Base-by-base conservation (phyloP, 2,113 vertebrate genomes). In the Eublepharis macularius region DNA sequence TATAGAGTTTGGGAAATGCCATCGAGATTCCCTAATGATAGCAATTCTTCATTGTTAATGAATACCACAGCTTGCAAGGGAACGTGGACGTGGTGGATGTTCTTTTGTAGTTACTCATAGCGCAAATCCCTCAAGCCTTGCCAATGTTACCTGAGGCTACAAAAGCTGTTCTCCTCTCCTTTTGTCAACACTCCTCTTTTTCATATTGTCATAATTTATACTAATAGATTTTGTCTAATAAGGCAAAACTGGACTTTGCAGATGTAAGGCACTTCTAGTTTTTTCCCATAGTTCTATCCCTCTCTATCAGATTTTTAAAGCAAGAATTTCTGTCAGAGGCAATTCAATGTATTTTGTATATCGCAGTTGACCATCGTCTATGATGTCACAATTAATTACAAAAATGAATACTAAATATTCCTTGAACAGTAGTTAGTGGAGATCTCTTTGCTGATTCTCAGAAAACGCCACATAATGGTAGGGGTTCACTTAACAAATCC, bases 151-250 rank as follows among this genome's bases (percentile, higher is more conserved):
- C 21, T 21, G 45, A 72, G 47, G 60, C 82, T 73, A 82, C 66
- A 91, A 60, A 76, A 57, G 9, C 29, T 83, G 72, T 69, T 77
- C 83, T 84, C n/a, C 86, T 77, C 83, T 82, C n/a, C 85, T 51
- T 57, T 43, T 7, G 16, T 29, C 36, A 36, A 77, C 49, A 29
- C 16, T 32, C 69, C 36, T 17, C 5, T 32, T 72, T 70, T 82
- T 57, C 54, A 72, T 73, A 36, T 41, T 72, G 68, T n/a, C 36
- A 43, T 43, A 41, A 19, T 13, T 72, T n/a, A 34, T 39, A 69
- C 4, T 57, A 47, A 36, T 43, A 49, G 45, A 9, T 83, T 88
- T 86, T 70, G 9, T 84, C 7, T 80, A 74, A 82, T 82, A 81
- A 36, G 49, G 29, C 24, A 86, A 90, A 87, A 12, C 11, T 24